These are phyloP conservation scores for Xanthorhoe designata DNA, from an alignment of 2,888 invertebrate genomes.

Conservation along the genomic window DNA sequence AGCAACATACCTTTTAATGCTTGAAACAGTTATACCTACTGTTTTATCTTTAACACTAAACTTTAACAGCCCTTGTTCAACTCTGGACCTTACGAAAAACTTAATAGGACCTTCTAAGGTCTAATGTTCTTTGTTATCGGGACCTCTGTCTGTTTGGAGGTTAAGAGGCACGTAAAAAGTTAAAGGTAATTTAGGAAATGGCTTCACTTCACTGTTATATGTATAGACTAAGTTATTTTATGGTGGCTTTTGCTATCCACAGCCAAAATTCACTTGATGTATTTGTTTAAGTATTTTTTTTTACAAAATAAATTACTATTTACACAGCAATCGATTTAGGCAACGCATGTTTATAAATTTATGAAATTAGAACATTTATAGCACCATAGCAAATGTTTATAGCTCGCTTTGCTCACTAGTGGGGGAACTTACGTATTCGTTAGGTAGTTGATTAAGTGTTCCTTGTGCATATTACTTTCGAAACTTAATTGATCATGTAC, in stretches of 20 bases:
- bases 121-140: conserved; percentile 6
- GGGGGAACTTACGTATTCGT: no score
- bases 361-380: no score
- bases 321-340: no score
- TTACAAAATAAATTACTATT: no score
- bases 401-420: no score
- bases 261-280: neutral
- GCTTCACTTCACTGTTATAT: conserved; percentile 11
- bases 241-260: neutral
- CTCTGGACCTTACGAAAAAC: neutral
- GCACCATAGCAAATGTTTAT: no score
- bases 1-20: neutral
- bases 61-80: neutral
- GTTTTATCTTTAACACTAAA: neutral
- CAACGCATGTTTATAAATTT: no score
- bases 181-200: conserved; percentile 14
- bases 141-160: neutral
- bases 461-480: no score
- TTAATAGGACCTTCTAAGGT: neutral
- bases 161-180: conserved; percentile 1
- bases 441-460: no score
- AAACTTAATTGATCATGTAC: no score
- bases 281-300: no score
- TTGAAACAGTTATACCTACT: neutral
- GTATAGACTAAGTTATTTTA: neutral